These are phyloP conservation scores for Papilio polyxenes DNA, from an alignment of 1,140 invertebrate genomes.

Conservation along the genomic window DNA sequence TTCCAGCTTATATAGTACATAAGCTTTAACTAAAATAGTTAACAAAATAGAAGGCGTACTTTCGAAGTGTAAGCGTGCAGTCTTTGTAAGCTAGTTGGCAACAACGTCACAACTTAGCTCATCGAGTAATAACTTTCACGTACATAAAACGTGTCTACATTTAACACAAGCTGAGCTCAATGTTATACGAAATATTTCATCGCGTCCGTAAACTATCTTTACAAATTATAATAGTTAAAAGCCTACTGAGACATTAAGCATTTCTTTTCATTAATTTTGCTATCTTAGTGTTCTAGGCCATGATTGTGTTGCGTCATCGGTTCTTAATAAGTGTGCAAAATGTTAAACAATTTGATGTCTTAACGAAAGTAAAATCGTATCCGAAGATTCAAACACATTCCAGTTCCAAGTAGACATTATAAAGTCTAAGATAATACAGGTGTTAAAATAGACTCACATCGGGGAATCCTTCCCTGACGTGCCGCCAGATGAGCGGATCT, in stretches of 20 bases:
- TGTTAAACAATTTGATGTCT: not conserved
- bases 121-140: conserved; percentile 31
- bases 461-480: conserved; percentile 88
- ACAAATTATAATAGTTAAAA: conserved; percentile 9
- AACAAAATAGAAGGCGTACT: not conserved
- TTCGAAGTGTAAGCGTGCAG: conserved; percentile 5
- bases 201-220: conserved; percentile 40
- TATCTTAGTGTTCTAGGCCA: no score
- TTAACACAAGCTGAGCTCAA: conserved; percentile 6
- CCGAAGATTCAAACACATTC: not conserved
- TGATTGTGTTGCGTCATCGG: not conserved
- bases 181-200: conserved; percentile 14
- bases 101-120: conserved; percentile 18
- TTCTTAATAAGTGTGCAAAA: not conserved
- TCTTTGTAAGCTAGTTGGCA: conserved; percentile 22
- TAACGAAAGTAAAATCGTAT: not conserved
- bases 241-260: no score
- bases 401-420: not conserved
- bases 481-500: conserved; percentile 97
- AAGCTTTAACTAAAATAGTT: conserved; percentile 5
- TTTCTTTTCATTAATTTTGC: no score
- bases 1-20: not conserved
- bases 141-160: conserved; percentile 26
- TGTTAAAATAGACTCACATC: conserved; percentile 80
- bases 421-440: no score